These are phyloP conservation scores for Anodontia alba DNA, from an alignment of 2,888 invertebrate genomes.

Conservation along the genomic window DNA sequence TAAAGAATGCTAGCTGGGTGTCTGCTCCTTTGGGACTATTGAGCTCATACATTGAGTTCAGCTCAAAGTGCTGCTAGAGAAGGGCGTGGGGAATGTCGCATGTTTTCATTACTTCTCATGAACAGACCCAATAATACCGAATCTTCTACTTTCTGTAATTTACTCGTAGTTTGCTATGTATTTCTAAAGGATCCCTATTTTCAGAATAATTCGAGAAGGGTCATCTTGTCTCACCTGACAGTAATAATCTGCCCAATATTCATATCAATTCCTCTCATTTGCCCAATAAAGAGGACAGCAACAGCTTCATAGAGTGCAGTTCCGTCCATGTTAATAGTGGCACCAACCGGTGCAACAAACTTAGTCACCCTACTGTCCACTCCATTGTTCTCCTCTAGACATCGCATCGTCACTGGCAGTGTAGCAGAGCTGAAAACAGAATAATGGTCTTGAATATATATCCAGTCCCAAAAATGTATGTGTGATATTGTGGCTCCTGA, in stretches of 20 bases:
- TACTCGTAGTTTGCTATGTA: no score
- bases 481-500: neutral
- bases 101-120: no score
- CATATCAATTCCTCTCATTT: conserved; percentile 89
- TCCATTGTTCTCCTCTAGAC: conserved; percentile 94
- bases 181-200: no score
- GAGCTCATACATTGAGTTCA: no score
- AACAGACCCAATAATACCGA: no score
- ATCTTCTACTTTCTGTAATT: no score
- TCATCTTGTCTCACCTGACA: conserved; percentile 64
- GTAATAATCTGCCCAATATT: conserved; percentile 71
- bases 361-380: conserved; percentile 94
- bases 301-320: conserved; percentile 99
- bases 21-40: no score
- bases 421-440: conserved; percentile 88
- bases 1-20: no score
- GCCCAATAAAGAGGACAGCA: conserved; percentile 98
- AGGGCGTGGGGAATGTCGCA: no score
- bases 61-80: no score
- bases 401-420: conserved; percentile 96
- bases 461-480: neutral
- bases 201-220: no score
- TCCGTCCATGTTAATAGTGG: conserved; percentile 99
- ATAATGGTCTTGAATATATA: neutral
- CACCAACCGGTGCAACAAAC: conserved; percentile 98